Percentiles rank a stretch among this genome's conserved stretches.
phyloP scores from a whole-genome alignment of 2,888 invertebrate genomes.

The Aphodius sticticus region DNA sequence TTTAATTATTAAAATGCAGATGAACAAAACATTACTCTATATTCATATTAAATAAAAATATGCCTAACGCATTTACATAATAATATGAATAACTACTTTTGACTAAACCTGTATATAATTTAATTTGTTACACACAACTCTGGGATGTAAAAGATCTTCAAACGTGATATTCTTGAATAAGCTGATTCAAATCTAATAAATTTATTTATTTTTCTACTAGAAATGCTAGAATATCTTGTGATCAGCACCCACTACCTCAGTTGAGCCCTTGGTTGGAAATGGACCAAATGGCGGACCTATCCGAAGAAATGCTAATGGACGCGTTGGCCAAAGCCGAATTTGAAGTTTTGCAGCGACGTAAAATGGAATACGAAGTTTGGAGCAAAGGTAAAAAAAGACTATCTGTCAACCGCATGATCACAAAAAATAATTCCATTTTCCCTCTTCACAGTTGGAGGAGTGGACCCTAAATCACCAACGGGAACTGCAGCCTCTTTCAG shows the following conservation, averaged over 20 bases:
- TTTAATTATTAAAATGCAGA: no score
- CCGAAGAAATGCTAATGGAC: constrained; percentile 74
- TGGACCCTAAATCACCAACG: constrained; percentile 85
- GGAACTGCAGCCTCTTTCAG: constrained; percentile 91
- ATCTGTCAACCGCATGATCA: not conserved
- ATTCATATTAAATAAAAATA: no score
- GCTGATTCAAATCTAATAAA: no score
- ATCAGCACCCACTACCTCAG: constrained; percentile 74
- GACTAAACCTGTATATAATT: no score
- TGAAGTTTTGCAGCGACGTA: constrained; percentile 76
- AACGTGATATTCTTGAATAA: no score
- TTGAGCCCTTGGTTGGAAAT: constrained; percentile 76
- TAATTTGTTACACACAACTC: no score
- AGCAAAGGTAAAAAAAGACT: constrained; percentile 68
- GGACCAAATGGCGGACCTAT: constrained; percentile 71
- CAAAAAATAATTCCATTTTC: no score
- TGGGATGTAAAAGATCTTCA: no score
- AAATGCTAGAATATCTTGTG: constrained; percentile 77
- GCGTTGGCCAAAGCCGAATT: constrained; percentile 83
- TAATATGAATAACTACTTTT: no score
- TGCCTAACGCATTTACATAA: no score
- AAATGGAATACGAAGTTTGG: constrained; percentile 85
- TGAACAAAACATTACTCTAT: no score
- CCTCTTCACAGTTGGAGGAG: constrained; percentile 70
- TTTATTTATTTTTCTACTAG: constrained; percentile 54